phyloP scores from a whole-genome alignment of 2,113 vertebrate genomes.

The Callionymus lyra region DNA sequence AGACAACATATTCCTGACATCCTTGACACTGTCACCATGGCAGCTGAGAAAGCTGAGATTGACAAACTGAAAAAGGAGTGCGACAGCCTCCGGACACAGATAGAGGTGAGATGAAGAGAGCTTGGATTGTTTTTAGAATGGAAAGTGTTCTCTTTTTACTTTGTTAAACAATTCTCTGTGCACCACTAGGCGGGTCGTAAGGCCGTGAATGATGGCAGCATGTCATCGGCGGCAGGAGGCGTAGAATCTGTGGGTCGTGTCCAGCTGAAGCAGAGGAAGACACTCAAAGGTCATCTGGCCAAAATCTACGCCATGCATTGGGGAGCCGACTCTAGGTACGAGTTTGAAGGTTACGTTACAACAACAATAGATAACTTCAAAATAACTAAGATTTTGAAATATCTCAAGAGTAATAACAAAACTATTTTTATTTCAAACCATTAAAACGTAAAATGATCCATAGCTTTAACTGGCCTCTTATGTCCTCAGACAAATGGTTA shows the following conservation, averaged over 20 bases:
- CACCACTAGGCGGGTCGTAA: slow-evolving; percentile 63
- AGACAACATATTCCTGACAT: slow-evolving; percentile 19
- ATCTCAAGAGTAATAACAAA: no score
- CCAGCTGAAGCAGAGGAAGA: slow-evolving; percentile 69
- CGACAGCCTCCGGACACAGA: slow-evolving; percentile 61
- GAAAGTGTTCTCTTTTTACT: background rate
- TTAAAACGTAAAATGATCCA: no score
- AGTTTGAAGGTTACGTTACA: no score
- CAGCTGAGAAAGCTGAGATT: slow-evolving; percentile 65
- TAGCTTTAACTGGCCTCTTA: background rate
- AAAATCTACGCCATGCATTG: slow-evolving; percentile 76
- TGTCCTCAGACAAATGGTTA: slow-evolving; percentile 62
- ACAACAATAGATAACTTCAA: no score
- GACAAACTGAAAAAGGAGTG: slow-evolving; percentile 70
- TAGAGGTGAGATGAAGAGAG: slow-evolving; percentile 52
- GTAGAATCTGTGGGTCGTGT: slow-evolving; percentile 50
- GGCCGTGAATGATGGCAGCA: slow-evolving; percentile 51
- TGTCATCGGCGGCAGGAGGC: slow-evolving; percentile 41
- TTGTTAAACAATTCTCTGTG: background rate
- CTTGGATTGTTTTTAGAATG: background rate
- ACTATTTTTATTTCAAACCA: no score
- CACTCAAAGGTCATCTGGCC: slow-evolving; percentile 71
- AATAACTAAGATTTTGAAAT: no score
- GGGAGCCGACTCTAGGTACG: slow-evolving; percentile 66
- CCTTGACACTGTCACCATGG: slow-evolving; percentile 51